Evolutionary conservation across 1,140 invertebrate species (phyloP).

Genomic region (Euwallacea similis): DNA sequence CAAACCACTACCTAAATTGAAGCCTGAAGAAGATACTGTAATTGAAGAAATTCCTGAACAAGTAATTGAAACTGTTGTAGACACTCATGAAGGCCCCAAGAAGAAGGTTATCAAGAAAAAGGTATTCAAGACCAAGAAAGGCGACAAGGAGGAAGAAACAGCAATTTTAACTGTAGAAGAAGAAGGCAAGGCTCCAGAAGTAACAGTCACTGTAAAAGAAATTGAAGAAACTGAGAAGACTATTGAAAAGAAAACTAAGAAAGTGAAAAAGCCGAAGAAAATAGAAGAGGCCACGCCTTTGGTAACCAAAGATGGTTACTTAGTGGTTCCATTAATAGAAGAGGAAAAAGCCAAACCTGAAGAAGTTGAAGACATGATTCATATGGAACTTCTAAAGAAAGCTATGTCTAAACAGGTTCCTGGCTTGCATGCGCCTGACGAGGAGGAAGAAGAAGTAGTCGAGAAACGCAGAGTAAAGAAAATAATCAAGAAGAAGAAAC

Average conservation of each 20-base stretch:
- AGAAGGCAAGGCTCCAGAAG: conserved; percentile 52
- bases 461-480: conserved; percentile 22
- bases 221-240: conserved; percentile 48
- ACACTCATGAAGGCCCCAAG: conserved; percentile 46
- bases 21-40: conserved; percentile 25
- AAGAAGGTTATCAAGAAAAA: conserved; percentile 52
- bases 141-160: conserved; percentile 49
- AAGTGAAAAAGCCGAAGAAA: conserved; percentile 51
- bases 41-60: conserved; percentile 50
- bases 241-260: conserved; percentile 50
- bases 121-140: conserved; percentile 48
- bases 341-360: conserved; percentile 42
- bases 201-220: conserved; percentile 46
- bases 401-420: conserved; percentile 47
- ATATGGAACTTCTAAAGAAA: conserved; percentile 44
- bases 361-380: conserved; percentile 33
- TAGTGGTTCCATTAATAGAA: conserved; percentile 37
- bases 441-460: conserved; percentile 44
- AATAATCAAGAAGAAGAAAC: conserved; percentile 25
- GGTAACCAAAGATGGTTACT: conserved; percentile 43
- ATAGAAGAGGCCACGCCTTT: conserved; percentile 28
- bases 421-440: conserved; percentile 47
- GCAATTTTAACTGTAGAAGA: conserved; percentile 51
- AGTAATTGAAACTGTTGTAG: conserved; percentile 48
- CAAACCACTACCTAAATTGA: conserved; percentile 28